A percentile compares a stretch with the other conserved stretches of the same genome.
phyloP scores from a whole-genome alignment of 1,140 invertebrate species.

The Hydropsyche tenuis region DNA sequence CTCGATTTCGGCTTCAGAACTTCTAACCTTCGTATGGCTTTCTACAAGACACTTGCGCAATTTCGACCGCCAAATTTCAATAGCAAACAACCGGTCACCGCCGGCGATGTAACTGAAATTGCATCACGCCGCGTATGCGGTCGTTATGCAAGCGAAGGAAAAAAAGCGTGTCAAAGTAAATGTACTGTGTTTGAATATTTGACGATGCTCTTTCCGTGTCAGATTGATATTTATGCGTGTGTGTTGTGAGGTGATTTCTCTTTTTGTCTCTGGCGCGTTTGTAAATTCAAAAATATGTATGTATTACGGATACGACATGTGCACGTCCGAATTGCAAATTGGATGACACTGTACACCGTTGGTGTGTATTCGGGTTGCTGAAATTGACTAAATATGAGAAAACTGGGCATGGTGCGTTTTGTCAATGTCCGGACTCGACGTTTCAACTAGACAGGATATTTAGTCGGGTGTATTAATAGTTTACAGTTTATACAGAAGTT shows the following conservation, averaged over 20 bases:
- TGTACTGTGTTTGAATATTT: too few species aligned
- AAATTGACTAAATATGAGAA: background rate
- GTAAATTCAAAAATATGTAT: background rate
- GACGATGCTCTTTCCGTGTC: too few species aligned
- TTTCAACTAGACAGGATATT: constrained; percentile 6
- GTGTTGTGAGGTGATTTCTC: too few species aligned
- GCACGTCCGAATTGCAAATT: background rate
- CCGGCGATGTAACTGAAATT: background rate
- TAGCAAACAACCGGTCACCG: constrained; percentile 14
- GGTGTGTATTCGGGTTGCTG: background rate
- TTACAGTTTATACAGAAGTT: too few species aligned
- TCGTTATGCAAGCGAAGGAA: too few species aligned
- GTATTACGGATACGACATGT: background rate
- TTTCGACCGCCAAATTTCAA: constrained; percentile 20
- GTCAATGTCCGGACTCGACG: constrained; percentile 12
- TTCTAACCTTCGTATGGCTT: background rate
- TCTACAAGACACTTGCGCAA: background rate
- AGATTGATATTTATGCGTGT: too few species aligned
- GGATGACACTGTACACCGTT: too few species aligned
- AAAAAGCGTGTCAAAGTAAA: too few species aligned
- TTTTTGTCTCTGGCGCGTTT: too few species aligned
- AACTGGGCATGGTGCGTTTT: constrained; percentile 1
- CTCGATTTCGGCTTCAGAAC: too few species aligned
- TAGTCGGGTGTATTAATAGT: background rate
- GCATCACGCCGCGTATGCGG: too few species aligned